Evolutionary conservation across 2,888 invertebrate genomes (phyloP), one percentile per base, ranked within the genome.

Genomic region (Tenthredo scrophulariae): DNA sequence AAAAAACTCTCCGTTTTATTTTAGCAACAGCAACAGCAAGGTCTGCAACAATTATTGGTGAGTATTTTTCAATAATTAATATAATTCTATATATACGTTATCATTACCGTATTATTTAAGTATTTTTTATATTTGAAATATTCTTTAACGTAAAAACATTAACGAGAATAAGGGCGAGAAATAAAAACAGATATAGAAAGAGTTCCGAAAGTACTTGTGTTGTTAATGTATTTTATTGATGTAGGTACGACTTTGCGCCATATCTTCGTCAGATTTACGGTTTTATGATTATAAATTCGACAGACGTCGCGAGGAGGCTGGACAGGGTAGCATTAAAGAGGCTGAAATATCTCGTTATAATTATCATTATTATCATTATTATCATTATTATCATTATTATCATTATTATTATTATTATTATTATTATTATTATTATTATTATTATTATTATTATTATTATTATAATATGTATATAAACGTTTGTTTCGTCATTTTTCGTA

Each of bases 1-100:
- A 37, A 37, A 37, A 37, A 37, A 37, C 1, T 85, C 87, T 83
- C 89, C 89, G 85, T 90, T 90, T 88, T 88, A 94, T 94, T 95
- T 93, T 96, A 97, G 97, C 97, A 97, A 96, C 97, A 97, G 94
- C 97, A 97, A 94, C 97, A 97, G 95, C 97, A 97, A 94, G 97
- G 97, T 94, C 96, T 98, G 91, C 97, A 97, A 94, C 97, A 97
- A 95, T 96, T 98, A 95, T 96, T 98, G 96, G 98, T 98, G 96
- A 97, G 97, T 97, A 94, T 46, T 65, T 43, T 79, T 75, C 9
- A 79, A 77, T 40, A 79, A 77, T 40, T 40, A 67, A 22, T 67
- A 26, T 50, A 6, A 22, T 15, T 13, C 15, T 72, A 22, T 22
- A 40, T 22, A 7, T 22, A n/a, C n/a, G 7, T 18, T 33, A 4